Percentiles rank a stretch among this genome's conserved stretches.
phyloP scores from a whole-genome alignment of 2,797 vertebrate species.

The Argentina silus region DNA sequence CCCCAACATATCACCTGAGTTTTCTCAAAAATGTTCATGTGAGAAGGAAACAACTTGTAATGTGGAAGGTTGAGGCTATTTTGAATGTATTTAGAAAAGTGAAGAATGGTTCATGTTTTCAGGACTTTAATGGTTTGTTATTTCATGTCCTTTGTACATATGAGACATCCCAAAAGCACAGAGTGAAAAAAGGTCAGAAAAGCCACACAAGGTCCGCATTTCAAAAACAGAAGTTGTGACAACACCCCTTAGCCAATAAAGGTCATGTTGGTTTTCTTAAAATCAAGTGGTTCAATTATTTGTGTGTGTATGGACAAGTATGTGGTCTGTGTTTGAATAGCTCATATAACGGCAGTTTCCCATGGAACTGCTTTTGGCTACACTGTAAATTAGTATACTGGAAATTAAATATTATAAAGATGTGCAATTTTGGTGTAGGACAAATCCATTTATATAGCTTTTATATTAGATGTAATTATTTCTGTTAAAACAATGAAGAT shows the following conservation, averaged over 20 bases:
- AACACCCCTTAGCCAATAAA: slow-evolving; percentile 52
- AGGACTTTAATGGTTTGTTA: not conserved
- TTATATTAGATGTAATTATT: no score
- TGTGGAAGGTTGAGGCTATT: slow-evolving; percentile 33
- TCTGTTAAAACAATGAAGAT: slow-evolving; percentile 54
- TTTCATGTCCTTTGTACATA: slow-evolving; percentile 27
- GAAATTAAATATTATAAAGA: not conserved
- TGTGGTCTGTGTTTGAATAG: not conserved
- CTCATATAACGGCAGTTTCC: not conserved
- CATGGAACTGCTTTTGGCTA: not conserved
- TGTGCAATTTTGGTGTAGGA: no score
- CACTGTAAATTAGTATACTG: not conserved
- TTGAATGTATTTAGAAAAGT: slow-evolving; percentile 46
- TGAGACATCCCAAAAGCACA: slow-evolving; percentile 4
- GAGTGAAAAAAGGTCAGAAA: not conserved
- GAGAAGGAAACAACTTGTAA: slow-evolving; percentile 10
- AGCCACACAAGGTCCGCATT: slow-evolving; percentile 14
- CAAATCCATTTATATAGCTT: no score
- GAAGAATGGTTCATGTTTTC: not conserved
- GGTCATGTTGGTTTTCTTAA: slow-evolving; percentile 17
- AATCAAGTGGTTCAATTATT: slow-evolving; percentile 5
- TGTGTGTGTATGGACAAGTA: not conserved
- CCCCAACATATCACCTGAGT: slow-evolving; percentile 18
- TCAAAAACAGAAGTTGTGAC: slow-evolving; percentile 38
- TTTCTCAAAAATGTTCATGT: slow-evolving; percentile 4